Conservation (phyloP, 2,113 vertebrate species). For the Spheniscus mendiculus region DNA sequence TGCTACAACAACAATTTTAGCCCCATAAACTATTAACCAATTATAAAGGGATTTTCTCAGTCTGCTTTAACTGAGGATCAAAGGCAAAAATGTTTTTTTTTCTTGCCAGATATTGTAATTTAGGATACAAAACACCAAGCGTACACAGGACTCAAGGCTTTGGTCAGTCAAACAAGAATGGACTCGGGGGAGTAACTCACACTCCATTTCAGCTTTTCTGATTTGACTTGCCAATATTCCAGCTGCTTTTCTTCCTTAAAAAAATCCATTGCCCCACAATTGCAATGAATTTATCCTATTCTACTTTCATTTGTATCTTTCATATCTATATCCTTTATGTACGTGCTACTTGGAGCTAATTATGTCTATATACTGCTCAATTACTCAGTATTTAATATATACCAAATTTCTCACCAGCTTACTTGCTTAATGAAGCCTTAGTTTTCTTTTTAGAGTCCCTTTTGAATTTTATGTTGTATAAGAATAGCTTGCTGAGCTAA, state of each 20-base stretch:
- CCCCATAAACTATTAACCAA: slow-evolving; percentile 20
- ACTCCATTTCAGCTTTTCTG: neutral
- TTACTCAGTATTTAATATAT: neutral
- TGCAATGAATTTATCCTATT: neutral
- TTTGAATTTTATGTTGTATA: neutral
- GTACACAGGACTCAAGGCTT: neutral
- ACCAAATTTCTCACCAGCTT: neutral
- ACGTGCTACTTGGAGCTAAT: neutral
- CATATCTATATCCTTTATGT: neutral
- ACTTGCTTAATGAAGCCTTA: neutral
- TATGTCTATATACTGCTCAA: accelerated
- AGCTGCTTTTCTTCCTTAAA: neutral
- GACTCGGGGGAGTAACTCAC: neutral
- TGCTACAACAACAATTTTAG: slow-evolving; percentile 49
- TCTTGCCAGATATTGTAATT: neutral
- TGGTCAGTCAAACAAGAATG: neutral
- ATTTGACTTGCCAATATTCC: neutral
- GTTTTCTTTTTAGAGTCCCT: neutral
- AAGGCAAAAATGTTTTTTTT: neutral
- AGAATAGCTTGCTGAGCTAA: neutral
- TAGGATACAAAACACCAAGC: neutral
- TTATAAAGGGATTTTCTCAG: slow-evolving; percentile 68
- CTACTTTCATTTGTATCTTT: neutral
- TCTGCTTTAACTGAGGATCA: slow-evolving; percentile 57
- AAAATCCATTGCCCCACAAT: neutral